phyloP scores from a whole-genome alignment of 2,797 vertebrate species.

The Sebastes elongatus region DNA sequence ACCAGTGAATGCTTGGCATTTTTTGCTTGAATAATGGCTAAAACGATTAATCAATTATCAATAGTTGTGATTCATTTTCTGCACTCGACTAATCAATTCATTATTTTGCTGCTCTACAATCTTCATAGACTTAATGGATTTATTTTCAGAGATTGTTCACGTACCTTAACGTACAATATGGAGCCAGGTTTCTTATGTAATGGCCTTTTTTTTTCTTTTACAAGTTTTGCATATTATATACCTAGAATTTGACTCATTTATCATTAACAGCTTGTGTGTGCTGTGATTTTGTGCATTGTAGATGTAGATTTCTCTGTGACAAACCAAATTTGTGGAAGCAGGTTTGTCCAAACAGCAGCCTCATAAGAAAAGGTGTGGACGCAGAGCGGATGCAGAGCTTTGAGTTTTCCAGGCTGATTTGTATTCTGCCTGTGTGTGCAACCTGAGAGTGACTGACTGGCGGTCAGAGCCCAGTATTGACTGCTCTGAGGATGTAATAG shows the following conservation, averaged over 20 bases:
- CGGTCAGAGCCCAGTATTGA: conserved; percentile 76
- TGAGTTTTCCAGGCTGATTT: conserved; percentile 64
- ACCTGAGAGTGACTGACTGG: conserved; percentile 78
- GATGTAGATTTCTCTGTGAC: conserved; percentile 6
- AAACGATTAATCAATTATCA: not conserved
- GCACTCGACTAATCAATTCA: not conserved
- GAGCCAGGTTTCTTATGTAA: not conserved
- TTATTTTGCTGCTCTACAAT: not conserved
- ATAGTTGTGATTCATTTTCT: not conserved
- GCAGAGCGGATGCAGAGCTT: conserved; percentile 45
- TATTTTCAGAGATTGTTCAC: not conserved
- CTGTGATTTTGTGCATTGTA: not conserved
- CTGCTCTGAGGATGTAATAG: conserved; percentile 80
- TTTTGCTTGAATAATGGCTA: not conserved
- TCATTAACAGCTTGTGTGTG: not conserved
- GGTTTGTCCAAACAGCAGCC: conserved; percentile 20
- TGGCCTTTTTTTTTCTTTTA: not conserved
- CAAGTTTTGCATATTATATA: not conserved
- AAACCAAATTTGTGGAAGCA: not conserved
- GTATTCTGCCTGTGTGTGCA: conserved; percentile 73
- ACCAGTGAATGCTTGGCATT: not conserved
- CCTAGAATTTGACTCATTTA: not conserved
- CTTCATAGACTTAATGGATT: not conserved
- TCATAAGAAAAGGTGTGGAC: conserved; percentile 40
- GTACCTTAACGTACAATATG: not conserved